A percentile compares a stretch with the other conserved stretches of the same genome.
These are phyloP conservation scores for Pararge aegeria DNA, from an alignment of 1,140 invertebrate genomes.

Conservation along the genomic window DNA sequence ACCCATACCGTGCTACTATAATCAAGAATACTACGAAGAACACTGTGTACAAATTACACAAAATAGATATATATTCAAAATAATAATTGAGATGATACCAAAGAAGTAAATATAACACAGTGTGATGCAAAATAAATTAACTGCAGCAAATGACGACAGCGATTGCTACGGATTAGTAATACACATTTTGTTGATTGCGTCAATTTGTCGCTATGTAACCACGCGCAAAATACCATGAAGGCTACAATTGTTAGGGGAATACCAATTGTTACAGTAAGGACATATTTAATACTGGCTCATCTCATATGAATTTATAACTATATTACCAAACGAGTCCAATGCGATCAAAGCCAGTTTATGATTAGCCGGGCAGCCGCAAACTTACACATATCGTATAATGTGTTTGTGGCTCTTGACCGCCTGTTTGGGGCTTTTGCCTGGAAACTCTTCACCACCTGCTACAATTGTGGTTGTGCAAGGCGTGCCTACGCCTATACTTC, in stretches of 20 bases:
- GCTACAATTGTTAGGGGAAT: conserved; percentile 71
- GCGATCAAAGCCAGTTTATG: conserved; percentile 17
- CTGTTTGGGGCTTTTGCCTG: conserved; percentile 62
- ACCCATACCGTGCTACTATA: no score
- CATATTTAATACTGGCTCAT: conserved; percentile 68
- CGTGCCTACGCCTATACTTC: conserved; percentile 49
- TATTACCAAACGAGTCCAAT: conserved; percentile 31
- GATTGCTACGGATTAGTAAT: conserved; percentile 57
- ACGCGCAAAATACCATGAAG: conserved; percentile 71
- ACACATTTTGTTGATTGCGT: conserved; percentile 66
- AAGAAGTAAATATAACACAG: not conserved
- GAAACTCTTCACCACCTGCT: conserved; percentile 43
- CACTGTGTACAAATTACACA: no score
- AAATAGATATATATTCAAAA: no score
- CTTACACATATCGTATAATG: conserved; percentile 40
- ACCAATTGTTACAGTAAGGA: conserved; percentile 65
- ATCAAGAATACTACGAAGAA: no score
- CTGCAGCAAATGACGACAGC: conserved; percentile 16
- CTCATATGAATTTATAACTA: conserved; percentile 46
- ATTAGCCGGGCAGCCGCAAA: conserved; percentile 15
- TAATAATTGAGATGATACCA: no score
- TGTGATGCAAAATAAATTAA: conserved; percentile 14
- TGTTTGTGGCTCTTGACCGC: conserved; percentile 76
- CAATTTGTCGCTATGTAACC: conserved; percentile 66
- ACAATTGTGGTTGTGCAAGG: conserved; percentile 56